These are phyloP conservation scores for Brachyistius frenatus DNA, from an alignment of 2,113 vertebrate genomes.

Conservation along the genomic window DNA sequence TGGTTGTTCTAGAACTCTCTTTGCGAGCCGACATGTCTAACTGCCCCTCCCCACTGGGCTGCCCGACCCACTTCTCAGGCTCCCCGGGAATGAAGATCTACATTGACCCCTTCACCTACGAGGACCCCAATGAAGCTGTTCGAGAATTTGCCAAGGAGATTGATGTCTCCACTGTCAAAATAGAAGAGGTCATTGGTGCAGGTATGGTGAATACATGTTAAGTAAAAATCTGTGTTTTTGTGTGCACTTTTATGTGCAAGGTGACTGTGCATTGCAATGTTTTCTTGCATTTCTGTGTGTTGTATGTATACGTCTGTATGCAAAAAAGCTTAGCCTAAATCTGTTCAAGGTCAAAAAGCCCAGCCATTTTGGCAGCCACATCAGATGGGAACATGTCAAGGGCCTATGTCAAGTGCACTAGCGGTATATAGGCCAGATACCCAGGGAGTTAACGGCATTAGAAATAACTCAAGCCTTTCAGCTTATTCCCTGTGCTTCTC, in stretches of 20 bases:
- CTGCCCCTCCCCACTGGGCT: conserved; percentile 86
- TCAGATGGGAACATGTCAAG: conserved; percentile 52
- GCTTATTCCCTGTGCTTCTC: conserved; percentile 46
- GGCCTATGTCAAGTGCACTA: conserved; percentile 54
- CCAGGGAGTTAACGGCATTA: conserved; percentile 59
- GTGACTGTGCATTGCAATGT: neutral
- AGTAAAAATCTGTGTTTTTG: neutral
- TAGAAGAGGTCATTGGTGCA: conserved; percentile 99
- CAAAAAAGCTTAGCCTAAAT: conserved; percentile 36
- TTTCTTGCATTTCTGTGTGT: neutral
- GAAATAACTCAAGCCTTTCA: conserved; percentile 64
- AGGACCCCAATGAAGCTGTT: conserved; percentile 97
- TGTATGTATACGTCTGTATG: neutral
- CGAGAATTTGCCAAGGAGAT: conserved; percentile 99
- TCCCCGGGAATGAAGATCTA: conserved; percentile 99
- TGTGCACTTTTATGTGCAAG: neutral
- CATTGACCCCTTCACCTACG: conserved; percentile 99
- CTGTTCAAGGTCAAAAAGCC: conserved; percentile 40
- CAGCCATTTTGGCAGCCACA: conserved; percentile 27
- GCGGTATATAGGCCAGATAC: conserved; percentile 72
- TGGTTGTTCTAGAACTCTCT: conserved; percentile 86
- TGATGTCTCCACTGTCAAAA: conserved; percentile 98
- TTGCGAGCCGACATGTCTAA: conserved; percentile 86
- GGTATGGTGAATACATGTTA: conserved; percentile 79
- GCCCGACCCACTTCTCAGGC: conserved; percentile 88